Base-by-base conservation (phyloP, 2,888 invertebrate genomes). In the Sphaerophoria taeniata region DNA sequence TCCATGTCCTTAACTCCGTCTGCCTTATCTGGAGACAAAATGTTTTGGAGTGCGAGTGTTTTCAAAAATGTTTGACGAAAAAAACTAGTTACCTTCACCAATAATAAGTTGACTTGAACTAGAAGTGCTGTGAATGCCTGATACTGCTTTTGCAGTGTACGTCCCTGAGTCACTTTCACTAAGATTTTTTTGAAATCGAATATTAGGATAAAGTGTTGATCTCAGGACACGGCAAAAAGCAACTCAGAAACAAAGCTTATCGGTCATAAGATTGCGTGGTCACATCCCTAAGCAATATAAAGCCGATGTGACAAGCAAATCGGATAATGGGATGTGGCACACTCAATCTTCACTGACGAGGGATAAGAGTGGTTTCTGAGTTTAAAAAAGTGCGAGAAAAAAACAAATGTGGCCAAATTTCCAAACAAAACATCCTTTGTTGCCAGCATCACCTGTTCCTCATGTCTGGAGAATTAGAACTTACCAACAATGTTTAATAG, bases 91-190 rank as follows among this genome's bases (percentile, higher is more conserved):
- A 97, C 97, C 93, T 94, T 96, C 95, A 89, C 96, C 95, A 87
- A 98, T 97, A 87, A 96, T 94, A 89, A 98, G 94, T 92, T 97
- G 97, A 81, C 97, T 97, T 51, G 97, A 97, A 91, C 97, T 97
- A 81, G 96, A 95, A 56, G 96, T 93, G 88, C 96, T 96, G 82
- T 98, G 97, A 77, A 95, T 94, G 34, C 93, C 93, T 90, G 97
- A 97, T 78, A 95, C 95, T 24, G 98, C 98, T 87, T 97, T 95
- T 58, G 97, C 97, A 0, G 97, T 97, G 91, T 99, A 99, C 55
- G 97, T 94, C 63, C 98, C 98, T n/a, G 95, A 94, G 92, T 98
- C 98, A 36, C 94, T 94, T 88, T 95, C 94, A 83, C 94, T 93
- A 51, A 4, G 33, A 36, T 24, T 24, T 24, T 24, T 24, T 24